These are phyloP conservation scores for Gallinago paraguaiae DNA, from an alignment of 2,113 vertebrate species.

Conservation along the genomic window DNA sequence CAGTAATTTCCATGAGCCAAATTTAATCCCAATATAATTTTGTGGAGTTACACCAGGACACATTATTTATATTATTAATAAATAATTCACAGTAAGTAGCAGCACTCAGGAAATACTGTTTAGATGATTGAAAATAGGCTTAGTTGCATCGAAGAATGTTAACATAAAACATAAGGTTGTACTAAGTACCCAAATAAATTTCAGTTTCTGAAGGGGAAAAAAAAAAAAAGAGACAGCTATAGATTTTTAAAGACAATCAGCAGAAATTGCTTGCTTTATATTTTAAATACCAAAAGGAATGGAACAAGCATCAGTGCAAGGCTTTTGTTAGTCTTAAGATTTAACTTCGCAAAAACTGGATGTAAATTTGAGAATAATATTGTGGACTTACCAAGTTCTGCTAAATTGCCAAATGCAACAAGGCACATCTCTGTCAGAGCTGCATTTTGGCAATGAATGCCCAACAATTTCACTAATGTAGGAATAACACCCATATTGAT, in stretches of 20 bases:
- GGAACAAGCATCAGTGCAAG: neutral
- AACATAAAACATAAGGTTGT: neutral
- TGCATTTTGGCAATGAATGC: conserved; percentile 90
- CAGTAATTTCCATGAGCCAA: neutral
- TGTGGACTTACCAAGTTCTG: conserved; percentile 90
- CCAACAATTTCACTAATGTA: conserved; percentile 93
- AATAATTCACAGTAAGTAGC: conserved; percentile 38
- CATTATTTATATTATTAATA: conserved; percentile 22
- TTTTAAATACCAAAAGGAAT: neutral
- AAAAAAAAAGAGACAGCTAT: neutral
- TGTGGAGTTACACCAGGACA: neutral
- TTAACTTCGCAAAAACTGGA: neutral
- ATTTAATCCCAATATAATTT: neutral
- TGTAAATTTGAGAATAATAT: neutral
- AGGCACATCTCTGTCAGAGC: conserved; percentile 98
- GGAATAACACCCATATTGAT: conserved; percentile 98
- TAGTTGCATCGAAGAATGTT: neutral
- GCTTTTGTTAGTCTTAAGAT: neutral
- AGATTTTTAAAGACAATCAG: neutral
- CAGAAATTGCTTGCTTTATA: neutral
- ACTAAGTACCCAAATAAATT: conserved; percentile 12
- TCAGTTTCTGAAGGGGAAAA: neutral
- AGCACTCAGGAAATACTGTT: neutral
- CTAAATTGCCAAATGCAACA: conserved; percentile 97
- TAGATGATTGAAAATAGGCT: conserved; percentile 12